Base-by-base conservation (phyloP, 2,888 invertebrate species). In the Parnassius orleans region DNA sequence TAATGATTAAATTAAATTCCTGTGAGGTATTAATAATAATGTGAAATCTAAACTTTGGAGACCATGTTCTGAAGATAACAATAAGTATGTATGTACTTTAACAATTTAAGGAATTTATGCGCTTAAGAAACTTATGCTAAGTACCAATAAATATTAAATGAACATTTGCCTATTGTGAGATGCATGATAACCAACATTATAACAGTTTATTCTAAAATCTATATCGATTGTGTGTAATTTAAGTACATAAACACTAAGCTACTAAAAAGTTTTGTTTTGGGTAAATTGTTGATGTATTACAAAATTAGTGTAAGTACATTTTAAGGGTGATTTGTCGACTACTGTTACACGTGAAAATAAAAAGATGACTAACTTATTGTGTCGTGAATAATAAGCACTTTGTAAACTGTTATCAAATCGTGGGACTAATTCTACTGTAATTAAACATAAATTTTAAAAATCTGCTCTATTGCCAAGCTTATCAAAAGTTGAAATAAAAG, bases 31-130 rank as follows among this genome's bases (percentile, higher is more conserved):
- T 33, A 48, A 48, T 48, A 0, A 14, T 14, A 7, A 14, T n/a
- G n/a, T n/a, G n/a, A 9, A 14, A 2, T 14, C 43, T 43, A 43
- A 43, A 43, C 43, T 43, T 9, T 43, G 43, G 43, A 43, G 43
- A 10, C 43, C 43, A 14, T 14, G 9, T 14, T 14, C 7, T 1
- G 14, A 48, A 10, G n/a, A 48, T 48, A 14, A 9, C 15, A 15
- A 12, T 14, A 12, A n/a, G 12, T 24, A 47, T 42, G 19, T 57
- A 61, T 53, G 57, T 53, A 62, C 57, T 43, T 51, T 61, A 56
- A 51, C 44, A 61, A 10, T 61, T 50, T 62, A 61, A 51, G 50
- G 55, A 14, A 56, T 55, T 44, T 33, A 50, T 55, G 14, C 41
- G 24, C 1, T 24, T 48, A 52, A 57, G 48, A 54, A 24, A 52